Percentiles rank a stretch among this genome's conserved stretches.
Conservation (phyloP, 2,888 invertebrate species). For the Orthosia cruda region DNA sequence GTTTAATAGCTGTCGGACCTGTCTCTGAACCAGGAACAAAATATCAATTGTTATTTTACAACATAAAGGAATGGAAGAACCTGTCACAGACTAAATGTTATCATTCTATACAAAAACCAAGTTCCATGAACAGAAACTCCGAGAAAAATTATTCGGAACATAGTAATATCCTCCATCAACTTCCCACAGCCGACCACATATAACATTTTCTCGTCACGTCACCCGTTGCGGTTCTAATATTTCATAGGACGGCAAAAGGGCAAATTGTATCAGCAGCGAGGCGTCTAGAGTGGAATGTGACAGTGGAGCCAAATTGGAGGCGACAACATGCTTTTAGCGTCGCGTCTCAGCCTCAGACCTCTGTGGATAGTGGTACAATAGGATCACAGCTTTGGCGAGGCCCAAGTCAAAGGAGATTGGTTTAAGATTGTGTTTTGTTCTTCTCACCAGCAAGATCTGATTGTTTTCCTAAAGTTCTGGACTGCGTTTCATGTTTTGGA, state of each 20-base stretch:
- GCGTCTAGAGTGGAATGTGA: slow-evolving; percentile 80
- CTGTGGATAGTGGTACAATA: slow-evolving; percentile 80
- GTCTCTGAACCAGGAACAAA: neutral
- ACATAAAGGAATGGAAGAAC: neutral
- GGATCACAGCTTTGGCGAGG: slow-evolving; percentile 75
- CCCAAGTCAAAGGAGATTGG: slow-evolving; percentile 59
- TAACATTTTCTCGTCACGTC: slow-evolving; percentile 72
- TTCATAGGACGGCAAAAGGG: slow-evolving; percentile 78
- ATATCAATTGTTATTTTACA: neutral
- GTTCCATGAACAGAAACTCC: neutral
- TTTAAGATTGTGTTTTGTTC: neutral
- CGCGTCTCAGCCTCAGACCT: slow-evolving; percentile 75
- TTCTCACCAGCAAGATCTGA: neutral
- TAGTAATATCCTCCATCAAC: neutral
- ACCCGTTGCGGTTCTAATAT: slow-evolving; percentile 75
- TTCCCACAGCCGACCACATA: slow-evolving; percentile 53
- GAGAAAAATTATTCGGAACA: neutral
- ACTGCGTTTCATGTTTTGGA: too few species aligned
- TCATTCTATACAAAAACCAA: neutral
- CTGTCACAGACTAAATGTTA: neutral
- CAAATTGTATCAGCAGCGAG: slow-evolving; percentile 83
- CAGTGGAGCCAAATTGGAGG: slow-evolving; percentile 85
- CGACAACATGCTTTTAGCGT: slow-evolving; percentile 90
- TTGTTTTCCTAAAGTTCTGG: too few species aligned
- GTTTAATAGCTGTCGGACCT: neutral